Conservation (phyloP, 2,888 invertebrate genomes). For the Macrosoma leucophasiata region DNA sequence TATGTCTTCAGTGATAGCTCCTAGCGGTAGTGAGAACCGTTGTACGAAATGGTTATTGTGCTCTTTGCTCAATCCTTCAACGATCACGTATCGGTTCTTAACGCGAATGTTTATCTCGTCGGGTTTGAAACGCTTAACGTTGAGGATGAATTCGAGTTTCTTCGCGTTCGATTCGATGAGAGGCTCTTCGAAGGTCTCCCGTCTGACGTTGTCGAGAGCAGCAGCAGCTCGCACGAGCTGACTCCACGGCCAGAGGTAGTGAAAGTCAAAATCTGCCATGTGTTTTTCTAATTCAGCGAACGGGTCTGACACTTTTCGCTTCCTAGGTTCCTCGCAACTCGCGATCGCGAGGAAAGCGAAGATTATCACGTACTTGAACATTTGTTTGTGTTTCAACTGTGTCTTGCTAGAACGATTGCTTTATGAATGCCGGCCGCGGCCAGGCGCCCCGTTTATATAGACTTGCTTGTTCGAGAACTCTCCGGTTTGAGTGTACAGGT, state of each 20-base stretch:
- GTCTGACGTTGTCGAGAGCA: conserved; percentile 43
- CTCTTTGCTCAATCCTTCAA: conserved; percentile 56
- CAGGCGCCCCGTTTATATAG: conserved; percentile 52
- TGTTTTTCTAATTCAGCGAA: conserved; percentile 54
- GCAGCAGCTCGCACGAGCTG: conserved; percentile 55
- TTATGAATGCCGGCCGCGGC: too few species aligned
- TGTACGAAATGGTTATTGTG: conserved; percentile 60
- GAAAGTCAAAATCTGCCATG: conserved; percentile 50
- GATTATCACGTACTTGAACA: conserved; percentile 47
- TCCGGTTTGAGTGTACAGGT: conserved; percentile 54
- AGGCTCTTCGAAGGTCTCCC: conserved; percentile 52
- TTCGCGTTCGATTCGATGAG: conserved; percentile 51
- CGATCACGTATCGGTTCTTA: conserved; percentile 55
- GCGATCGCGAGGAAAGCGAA: conserved; percentile 38
- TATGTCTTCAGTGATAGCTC: conserved; percentile 58
- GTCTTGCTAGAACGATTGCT: conserved; percentile 33
- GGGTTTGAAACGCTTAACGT: conserved; percentile 54
- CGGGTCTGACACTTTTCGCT: conserved; percentile 46
- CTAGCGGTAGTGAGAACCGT: conserved; percentile 54
- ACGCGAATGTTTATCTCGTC: conserved; percentile 60
- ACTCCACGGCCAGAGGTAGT: conserved; percentile 65
- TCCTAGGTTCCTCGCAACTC: conserved; percentile 38
- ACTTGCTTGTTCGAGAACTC: conserved; percentile 62
- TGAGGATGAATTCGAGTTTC: conserved; percentile 50
- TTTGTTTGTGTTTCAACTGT: conserved; percentile 32